These are phyloP conservation scores for Synergus itoensis DNA, from an alignment of 2,888 invertebrate genomes.

Conservation along the genomic window DNA sequence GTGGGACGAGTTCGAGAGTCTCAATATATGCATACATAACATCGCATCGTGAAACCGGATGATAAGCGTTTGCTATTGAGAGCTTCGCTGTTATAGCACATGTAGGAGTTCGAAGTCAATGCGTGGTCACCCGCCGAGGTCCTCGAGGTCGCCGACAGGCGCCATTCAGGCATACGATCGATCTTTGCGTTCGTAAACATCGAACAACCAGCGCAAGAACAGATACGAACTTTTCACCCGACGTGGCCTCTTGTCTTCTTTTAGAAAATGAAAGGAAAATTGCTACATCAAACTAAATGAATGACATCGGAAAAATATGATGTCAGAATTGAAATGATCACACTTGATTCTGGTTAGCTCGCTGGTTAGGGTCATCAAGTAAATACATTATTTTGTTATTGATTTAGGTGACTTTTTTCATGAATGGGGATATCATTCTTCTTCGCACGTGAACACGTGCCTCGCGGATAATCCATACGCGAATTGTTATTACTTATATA, in stretches of 20 bases:
- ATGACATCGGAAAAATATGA: too few relatives aligned
- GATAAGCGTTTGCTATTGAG: slow-evolving; percentile 31
- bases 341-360: neutral
- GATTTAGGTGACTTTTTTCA: too few relatives aligned
- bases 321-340: neutral
- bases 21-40: slow-evolving; percentile 11
- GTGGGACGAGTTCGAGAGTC: slow-evolving; percentile 18
- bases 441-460: neutral
- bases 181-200: slow-evolving; percentile 58
- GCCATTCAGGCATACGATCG: slow-evolving; percentile 62
- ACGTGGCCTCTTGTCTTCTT: neutral
- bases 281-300: neutral
- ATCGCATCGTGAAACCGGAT: slow-evolving; percentile 18
- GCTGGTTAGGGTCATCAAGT: neutral
- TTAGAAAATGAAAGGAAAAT: neutral
- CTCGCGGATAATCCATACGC: slow-evolving; percentile 50
- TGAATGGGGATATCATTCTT: too few relatives aligned
- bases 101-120: slow-evolving; percentile 45
- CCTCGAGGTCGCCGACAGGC: slow-evolving; percentile 66
- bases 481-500: slow-evolving; percentile 29
- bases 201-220: slow-evolving; percentile 24
- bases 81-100: slow-evolving; percentile 12
- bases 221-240: slow-evolving; percentile 28
- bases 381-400: too few relatives aligned
- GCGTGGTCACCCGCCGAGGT: slow-evolving; percentile 53